Evolutionary conservation across 2,113 vertebrate species (phyloP).

Genomic region (Heptranchias perlo): DNA sequence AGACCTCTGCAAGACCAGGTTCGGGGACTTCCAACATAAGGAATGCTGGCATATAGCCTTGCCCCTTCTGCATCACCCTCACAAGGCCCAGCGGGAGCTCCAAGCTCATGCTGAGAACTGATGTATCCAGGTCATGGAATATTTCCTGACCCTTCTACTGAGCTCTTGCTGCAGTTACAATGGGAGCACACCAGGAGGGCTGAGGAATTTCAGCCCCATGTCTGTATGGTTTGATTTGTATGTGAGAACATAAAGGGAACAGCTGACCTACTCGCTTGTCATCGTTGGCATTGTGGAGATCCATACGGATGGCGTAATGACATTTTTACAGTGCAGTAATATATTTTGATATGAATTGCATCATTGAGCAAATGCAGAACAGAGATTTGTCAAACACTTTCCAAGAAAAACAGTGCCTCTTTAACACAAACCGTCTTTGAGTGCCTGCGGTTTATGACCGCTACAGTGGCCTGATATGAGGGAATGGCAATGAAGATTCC

Average conservation of each 20-base stretch:
- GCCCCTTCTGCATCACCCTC: too few species aligned
- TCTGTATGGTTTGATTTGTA: neutral
- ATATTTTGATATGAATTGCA: neutral
- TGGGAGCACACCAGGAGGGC: too few species aligned
- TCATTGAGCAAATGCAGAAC: neutral
- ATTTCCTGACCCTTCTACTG: neutral
- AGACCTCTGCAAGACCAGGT: neutral
- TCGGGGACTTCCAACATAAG: neutral
- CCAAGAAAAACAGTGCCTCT: too few species aligned
- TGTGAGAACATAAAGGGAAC: neutral
- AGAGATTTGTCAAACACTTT: neutral
- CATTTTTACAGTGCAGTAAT: neutral
- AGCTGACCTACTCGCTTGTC: neutral
- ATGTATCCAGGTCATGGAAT: neutral
- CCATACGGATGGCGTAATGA: neutral
- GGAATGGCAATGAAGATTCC: neutral
- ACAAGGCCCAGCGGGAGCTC: too few species aligned
- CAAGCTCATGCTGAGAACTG: too few species aligned
- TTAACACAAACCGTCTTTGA: neutral
- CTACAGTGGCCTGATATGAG: neutral
- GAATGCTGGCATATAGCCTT: neutral
- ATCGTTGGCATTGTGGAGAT: neutral
- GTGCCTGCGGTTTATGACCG: neutral
- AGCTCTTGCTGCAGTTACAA: neutral
- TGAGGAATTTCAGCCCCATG: neutral